phyloP scores from a whole-genome alignment of 2,113 vertebrate genomes.

The Nicator chloris region DNA sequence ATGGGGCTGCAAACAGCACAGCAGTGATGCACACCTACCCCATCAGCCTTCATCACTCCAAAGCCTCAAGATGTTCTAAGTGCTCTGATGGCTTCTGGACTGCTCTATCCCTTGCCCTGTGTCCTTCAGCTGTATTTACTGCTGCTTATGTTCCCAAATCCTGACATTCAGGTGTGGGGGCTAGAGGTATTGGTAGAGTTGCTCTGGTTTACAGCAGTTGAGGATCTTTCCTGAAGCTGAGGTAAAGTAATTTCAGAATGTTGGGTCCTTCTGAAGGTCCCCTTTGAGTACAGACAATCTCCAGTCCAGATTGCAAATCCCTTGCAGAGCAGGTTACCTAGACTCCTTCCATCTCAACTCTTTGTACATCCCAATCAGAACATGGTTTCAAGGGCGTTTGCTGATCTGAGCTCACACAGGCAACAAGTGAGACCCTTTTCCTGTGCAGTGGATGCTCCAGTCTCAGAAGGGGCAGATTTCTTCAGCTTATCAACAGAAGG shows the following conservation, averaged over 20 bases:
- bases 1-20: background rate
- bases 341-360: background rate
- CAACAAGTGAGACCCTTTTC: fast-evolving
- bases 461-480: background rate
- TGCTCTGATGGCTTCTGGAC: background rate
- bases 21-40: background rate
- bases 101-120: background rate
- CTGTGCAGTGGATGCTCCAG: background rate
- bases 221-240: background rate
- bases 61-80: background rate
- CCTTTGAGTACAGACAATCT: background rate
- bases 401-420: background rate
- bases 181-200: background rate
- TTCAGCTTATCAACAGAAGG: background rate
- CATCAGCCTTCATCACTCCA: background rate
- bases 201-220: background rate
- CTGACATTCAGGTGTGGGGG: background rate
- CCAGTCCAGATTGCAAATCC: background rate
- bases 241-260: background rate
- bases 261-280: background rate
- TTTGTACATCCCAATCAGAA: background rate
- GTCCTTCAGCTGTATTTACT: background rate
- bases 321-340: background rate
- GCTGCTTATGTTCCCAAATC: background rate
- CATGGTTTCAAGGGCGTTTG: background rate